Base-by-base conservation (phyloP, 2,888 invertebrate genomes). In the Drosophila lutescens region DNA sequence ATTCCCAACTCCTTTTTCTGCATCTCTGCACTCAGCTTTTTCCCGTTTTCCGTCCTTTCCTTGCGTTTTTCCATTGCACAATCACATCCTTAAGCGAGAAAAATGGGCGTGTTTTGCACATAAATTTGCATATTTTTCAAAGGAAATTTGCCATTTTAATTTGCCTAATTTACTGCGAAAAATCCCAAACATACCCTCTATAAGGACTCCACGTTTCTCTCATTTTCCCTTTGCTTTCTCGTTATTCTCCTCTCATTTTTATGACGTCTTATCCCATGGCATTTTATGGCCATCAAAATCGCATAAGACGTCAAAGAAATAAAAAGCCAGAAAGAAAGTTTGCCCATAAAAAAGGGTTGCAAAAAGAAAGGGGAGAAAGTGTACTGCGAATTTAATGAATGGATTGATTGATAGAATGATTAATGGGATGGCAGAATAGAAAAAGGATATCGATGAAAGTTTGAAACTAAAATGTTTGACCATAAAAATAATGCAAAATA, bases 281-380 rank as follows among this genome's bases (percentile, higher is more conserved):
- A 59, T 66, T 86, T 81, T 86, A 86, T 80, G 87, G 67, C 78
- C 86, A 81, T 81, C 78, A 86, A 83, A 84, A 74, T 80, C 86
- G 46, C 73, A 86, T 80, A 58, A 65, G 59, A n/a, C 68, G 34
- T 62, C 60, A 41, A 56, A 13, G 41, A 56, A 55, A 59, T 59
- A 59, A 59, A 49, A 59, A 43, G 59, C 32, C 61, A 58, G 15
- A 20, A 17, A 32, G 13, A 40, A 59, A 59, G 10, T 20, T 32
- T 15, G 9, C 4, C 20, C 9, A 6, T 12, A 58, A 46, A 62
- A 49, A 63, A 15, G 49, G 49, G n/a, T 15, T 26, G 7, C 6
- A n/a, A 43, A 9, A 40, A 10, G 7, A 10, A 7, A 8, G 1
- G 8, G 34, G 32, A 13, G 30, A 7, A 34, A 6, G 44, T 17